Conservation (phyloP, 2,113 vertebrate genomes). For the Pelodiscus sinensis region DNA sequence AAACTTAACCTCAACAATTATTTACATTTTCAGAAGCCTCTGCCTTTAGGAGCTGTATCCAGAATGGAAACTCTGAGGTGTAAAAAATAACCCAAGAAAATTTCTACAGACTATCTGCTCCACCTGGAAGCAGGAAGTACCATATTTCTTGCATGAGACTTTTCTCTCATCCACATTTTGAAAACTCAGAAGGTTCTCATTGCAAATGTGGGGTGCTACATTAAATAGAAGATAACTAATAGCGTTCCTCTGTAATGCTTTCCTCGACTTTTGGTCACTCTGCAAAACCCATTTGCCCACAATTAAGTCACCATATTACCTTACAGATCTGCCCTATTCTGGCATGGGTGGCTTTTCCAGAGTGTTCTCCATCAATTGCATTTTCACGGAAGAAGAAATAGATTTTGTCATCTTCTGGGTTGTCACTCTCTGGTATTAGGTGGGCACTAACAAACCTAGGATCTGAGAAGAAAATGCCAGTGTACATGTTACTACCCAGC, state of each 20-base stretch:
- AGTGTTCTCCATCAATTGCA: conserved; percentile 95
- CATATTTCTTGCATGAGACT: not conserved
- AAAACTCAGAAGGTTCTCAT: not conserved
- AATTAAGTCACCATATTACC: conserved; percentile 77
- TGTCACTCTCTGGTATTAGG: conserved; percentile 95
- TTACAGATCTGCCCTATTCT: conserved; percentile 98
- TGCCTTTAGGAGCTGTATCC: not conserved
- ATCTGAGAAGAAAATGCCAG: conserved; percentile 79
- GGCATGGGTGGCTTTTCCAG: conserved; percentile 95
- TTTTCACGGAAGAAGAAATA: conserved; percentile 98
- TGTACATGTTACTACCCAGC: not conserved
- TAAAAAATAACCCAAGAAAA: conserved; percentile 1
- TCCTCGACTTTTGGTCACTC: not conserved
- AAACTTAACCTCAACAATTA: not conserved
- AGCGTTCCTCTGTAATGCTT: not conserved
- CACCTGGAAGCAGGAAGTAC: not conserved
- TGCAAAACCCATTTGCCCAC: not conserved
- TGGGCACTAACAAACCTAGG: conserved; percentile 92
- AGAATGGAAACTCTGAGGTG: not conserved
- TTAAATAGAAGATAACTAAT: not conserved
- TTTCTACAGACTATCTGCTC: not conserved
- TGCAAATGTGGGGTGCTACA: accelerated
- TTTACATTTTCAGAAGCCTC: not conserved
- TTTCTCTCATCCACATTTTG: not conserved
- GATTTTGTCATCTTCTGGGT: conserved; percentile 97